Evolutionary conservation across 2,888 invertebrate genomes (phyloP).

Genomic region (Caenorhabditis virilis): DNA sequence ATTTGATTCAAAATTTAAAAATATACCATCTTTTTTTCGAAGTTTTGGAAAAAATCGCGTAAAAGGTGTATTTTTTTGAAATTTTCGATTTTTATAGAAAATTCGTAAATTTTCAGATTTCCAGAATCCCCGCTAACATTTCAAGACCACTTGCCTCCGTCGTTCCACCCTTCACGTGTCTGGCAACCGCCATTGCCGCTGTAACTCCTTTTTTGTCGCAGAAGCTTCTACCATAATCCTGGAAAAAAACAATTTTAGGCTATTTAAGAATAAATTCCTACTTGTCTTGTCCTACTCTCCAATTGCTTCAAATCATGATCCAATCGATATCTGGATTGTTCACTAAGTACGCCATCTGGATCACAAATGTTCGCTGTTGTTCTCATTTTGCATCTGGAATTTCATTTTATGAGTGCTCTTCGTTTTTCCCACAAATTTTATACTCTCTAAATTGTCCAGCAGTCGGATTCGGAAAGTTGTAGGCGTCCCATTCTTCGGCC

Average conservation of each 20-base stretch:
- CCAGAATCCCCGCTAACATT: neutral
- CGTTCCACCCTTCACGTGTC: conserved; percentile 58
- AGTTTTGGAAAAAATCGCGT: too few relatives aligned
- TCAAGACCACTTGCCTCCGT: conserved; percentile 34
- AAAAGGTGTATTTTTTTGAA: too few relatives aligned
- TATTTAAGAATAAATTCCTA: conserved; percentile 5
- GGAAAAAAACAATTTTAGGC: conserved; percentile 5
- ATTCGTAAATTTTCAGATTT: neutral
- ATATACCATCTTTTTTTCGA: too few relatives aligned
- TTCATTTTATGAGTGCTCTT: neutral
- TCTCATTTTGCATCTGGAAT: conserved; percentile 46
- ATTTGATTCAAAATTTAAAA: too few relatives aligned
- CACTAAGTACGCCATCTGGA: conserved; percentile 62
- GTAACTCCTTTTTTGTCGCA: conserved; percentile 66
- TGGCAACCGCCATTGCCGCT: conserved; percentile 59
- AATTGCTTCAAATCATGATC: conserved; percentile 62
- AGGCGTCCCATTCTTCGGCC: conserved; percentile 57
- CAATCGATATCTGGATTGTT: conserved; percentile 57
- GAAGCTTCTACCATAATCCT: conserved; percentile 55
- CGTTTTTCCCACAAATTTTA: neutral
- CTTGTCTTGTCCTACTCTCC: conserved; percentile 58
- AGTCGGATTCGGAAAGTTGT: conserved; percentile 62
- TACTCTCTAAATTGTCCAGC: conserved; percentile 47
- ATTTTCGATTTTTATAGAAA: neutral
- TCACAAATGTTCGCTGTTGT: conserved; percentile 61